Conservation (phyloP, 2,888 invertebrate genomes). For the Drosophila imparisetae region DNA sequence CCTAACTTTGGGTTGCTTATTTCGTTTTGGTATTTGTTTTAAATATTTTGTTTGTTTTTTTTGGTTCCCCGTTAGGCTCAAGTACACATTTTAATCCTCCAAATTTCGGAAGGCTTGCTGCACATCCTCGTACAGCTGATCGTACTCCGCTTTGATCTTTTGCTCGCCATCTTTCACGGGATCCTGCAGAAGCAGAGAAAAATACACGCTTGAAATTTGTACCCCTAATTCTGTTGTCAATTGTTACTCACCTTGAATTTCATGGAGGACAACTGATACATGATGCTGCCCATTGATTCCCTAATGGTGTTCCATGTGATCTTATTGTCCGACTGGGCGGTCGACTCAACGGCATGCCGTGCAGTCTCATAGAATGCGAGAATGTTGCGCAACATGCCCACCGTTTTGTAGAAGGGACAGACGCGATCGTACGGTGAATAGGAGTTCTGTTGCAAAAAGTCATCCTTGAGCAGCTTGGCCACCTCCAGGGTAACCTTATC, state of each 20-base stretch:
- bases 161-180: slow-evolving; percentile 98
- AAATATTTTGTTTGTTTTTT: slow-evolving; percentile 24
- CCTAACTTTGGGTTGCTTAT: slow-evolving; percentile 66
- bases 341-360: slow-evolving; percentile 97
- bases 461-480: slow-evolving; percentile 98
- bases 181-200: slow-evolving; percentile 87
- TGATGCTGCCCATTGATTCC: slow-evolving; percentile 96
- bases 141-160: slow-evolving; percentile 97
- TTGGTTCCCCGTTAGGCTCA: slow-evolving; percentile 16
- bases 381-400: slow-evolving; percentile 99
- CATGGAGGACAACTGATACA: slow-evolving; percentile 99
- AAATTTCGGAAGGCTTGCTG: slow-evolving; percentile 98
- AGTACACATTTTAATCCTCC: slow-evolving; percentile 90
- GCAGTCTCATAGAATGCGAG: slow-evolving; percentile 99
- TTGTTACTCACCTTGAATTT: slow-evolving; percentile 94
- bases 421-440: slow-evolving; percentile 97
- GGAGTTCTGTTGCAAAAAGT: slow-evolving; percentile 99
- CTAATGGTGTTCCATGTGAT: slow-evolving; percentile 98
- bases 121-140: slow-evolving; percentile 98
- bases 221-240: too few species aligned
- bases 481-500: slow-evolving; percentile 99
- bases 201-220: not conserved
- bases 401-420: slow-evolving; percentile 99
- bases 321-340: slow-evolving; percentile 98
- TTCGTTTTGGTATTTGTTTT: slow-evolving; percentile 43